phyloP scores from a whole-genome alignment of 2,797 vertebrate species.

The Mormyrus proboscirostris region DNA sequence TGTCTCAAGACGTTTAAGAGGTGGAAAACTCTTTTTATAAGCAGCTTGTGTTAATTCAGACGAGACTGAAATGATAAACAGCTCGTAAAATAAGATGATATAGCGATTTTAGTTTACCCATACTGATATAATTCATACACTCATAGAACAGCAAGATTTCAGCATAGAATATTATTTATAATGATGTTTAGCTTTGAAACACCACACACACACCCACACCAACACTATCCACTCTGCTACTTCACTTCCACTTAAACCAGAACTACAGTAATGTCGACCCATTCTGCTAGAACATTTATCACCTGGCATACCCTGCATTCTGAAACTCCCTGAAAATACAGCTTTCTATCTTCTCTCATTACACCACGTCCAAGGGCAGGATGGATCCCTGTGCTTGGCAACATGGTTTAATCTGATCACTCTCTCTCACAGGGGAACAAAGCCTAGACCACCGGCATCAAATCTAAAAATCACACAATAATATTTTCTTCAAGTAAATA shows the following conservation, averaged over 20 bases:
- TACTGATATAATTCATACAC: background rate
- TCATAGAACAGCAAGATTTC: background rate
- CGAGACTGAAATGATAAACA: background rate
- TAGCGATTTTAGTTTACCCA: background rate
- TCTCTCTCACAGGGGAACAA: constrained; percentile 55
- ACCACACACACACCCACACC: background rate
- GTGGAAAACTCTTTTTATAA: background rate
- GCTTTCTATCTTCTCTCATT: constrained; percentile 41
- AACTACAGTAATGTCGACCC: constrained; percentile 23
- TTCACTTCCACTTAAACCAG: background rate
- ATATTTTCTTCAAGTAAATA: constrained; percentile 63
- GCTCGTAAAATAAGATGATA: background rate
- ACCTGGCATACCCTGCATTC: constrained; percentile 37
- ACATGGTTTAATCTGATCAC: constrained; percentile 58
- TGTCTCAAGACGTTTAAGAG: background rate
- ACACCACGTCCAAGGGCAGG: constrained; percentile 36
- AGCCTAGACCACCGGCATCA: constrained; percentile 48
- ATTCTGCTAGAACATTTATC: constrained; percentile 34
- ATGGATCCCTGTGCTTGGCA: constrained; percentile 53
- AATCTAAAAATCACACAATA: constrained; percentile 51
- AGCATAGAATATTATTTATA: background rate
- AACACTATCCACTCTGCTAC: background rate
- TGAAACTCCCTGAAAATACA: constrained; percentile 38
- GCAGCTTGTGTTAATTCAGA: background rate
- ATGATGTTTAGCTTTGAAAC: constrained; percentile 4